Conservation (phyloP, 2,113 vertebrate genomes). For the Puffinus mauretanicus region DNA sequence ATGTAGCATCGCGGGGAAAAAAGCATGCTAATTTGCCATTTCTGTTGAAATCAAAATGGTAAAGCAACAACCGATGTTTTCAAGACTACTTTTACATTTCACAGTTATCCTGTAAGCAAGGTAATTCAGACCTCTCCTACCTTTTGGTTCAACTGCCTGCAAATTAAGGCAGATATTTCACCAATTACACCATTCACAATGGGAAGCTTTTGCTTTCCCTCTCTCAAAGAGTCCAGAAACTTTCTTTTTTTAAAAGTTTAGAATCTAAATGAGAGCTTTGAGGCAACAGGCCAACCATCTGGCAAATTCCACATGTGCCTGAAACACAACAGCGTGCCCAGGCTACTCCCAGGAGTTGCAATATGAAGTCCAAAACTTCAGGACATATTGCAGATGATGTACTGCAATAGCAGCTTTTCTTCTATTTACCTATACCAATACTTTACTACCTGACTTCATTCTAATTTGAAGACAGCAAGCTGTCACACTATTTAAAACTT, state of each 20-base stretch:
- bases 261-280: background rate
- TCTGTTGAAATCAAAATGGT: background rate
- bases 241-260: background rate
- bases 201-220: background rate
- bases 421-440: fast-evolving
- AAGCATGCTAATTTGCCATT: background rate
- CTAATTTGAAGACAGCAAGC: background rate
- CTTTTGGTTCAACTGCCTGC: background rate
- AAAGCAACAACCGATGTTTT: background rate
- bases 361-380: background rate
- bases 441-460: background rate
- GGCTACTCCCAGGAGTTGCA: background rate
- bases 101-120: background rate
- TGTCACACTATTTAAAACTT: background rate
- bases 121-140: background rate
- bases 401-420: background rate
- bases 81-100: background rate
- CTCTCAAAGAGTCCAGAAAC: background rate
- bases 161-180: background rate
- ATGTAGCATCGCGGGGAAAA: fast-evolving
- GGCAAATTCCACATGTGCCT: background rate
- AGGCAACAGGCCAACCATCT: background rate
- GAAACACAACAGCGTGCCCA: background rate
- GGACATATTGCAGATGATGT: fast-evolving
- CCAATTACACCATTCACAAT: background rate